Evolutionary conservation across 1,140 invertebrate species (phyloP).

Genomic region (Conus ventricosus): DNA sequence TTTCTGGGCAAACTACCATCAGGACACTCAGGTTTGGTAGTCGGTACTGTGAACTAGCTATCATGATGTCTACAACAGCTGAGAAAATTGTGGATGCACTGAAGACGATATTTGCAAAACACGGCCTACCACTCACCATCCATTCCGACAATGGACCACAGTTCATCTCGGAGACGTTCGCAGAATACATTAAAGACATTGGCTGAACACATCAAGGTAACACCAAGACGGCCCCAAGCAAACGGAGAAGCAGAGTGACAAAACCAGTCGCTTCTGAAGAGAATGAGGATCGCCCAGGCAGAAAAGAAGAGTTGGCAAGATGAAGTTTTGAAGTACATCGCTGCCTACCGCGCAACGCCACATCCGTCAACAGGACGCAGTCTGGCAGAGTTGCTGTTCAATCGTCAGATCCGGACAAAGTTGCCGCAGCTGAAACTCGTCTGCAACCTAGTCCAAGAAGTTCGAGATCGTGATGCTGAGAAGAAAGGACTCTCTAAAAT

Average conservation of each 20-base stretch:
- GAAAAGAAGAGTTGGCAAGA: slow-evolving; percentile 41
- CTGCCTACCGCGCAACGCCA: slow-evolving; percentile 33
- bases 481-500: slow-evolving; percentile 41
- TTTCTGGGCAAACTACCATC: too few species aligned
- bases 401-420: slow-evolving; percentile 5
- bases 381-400: slow-evolving; percentile 42
- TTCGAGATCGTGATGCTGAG: slow-evolving; percentile 44
- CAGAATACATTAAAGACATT: slow-evolving; percentile 47
- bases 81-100: neutral
- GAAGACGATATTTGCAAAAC: slow-evolving; percentile 65
- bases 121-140: slow-evolving; percentile 71
- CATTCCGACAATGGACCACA: slow-evolving; percentile 73
- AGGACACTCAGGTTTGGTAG: too few species aligned
- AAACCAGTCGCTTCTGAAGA: slow-evolving; percentile 45
- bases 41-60: neutral
- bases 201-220: slow-evolving; percentile 40
- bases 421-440: slow-evolving; percentile 41
- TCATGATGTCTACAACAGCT: slow-evolving; percentile 26
- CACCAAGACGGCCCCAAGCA: slow-evolving; percentile 45
- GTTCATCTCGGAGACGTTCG: slow-evolving; percentile 61
- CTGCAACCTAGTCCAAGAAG: slow-evolving; percentile 31
- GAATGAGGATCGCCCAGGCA: slow-evolving; percentile 42
- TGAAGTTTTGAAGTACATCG: slow-evolving; percentile 38
- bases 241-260: slow-evolving; percentile 53
- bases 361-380: slow-evolving; percentile 37